Percentiles rank a stretch among this genome's conserved stretches.
Evolutionary conservation across 2,888 invertebrate genomes (phyloP).

Genomic region (Lasioglossum malachurum): DNA sequence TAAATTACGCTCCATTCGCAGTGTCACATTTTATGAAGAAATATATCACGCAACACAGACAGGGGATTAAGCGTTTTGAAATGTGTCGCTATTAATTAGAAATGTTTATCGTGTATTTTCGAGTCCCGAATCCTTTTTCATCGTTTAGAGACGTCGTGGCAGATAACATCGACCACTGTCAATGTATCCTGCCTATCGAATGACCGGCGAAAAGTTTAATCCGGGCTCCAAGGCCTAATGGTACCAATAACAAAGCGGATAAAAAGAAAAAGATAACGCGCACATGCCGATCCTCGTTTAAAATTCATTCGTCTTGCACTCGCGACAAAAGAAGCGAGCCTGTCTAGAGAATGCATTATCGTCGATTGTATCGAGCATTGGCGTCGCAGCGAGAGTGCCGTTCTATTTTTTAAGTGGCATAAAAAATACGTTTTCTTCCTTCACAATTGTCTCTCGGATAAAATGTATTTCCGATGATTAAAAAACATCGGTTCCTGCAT

Average conservation of each 20-base stretch:
- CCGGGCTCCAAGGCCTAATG: not conserved
- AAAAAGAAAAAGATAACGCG: not conserved
- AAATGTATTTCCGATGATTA: not conserved
- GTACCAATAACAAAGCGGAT: not conserved
- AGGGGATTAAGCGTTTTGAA: too few species aligned
- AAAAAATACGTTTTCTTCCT: not conserved
- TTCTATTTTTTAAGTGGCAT: not conserved
- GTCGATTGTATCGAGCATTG: constrained; percentile 36
- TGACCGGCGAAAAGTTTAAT: not conserved
- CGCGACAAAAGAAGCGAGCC: constrained; percentile 13
- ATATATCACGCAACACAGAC: too few species aligned
- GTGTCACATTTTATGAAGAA: not conserved
- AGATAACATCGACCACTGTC: constrained; percentile 7
- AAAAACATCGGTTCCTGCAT: too few species aligned
- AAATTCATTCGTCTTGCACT: constrained; percentile 36
- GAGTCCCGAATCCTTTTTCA: not conserved
- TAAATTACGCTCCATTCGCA: not conserved
- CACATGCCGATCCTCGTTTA: not conserved
- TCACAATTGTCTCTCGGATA: not conserved
- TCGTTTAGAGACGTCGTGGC: not conserved
- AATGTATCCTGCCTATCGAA: not conserved
- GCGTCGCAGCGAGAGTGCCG: not conserved
- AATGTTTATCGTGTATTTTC: not conserved
- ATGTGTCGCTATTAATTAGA: not conserved
- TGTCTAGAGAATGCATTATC: constrained; percentile 30